Evolutionary conservation across 2,888 invertebrate species (phyloP).

Genomic region (Drosophila seclusa): DNA sequence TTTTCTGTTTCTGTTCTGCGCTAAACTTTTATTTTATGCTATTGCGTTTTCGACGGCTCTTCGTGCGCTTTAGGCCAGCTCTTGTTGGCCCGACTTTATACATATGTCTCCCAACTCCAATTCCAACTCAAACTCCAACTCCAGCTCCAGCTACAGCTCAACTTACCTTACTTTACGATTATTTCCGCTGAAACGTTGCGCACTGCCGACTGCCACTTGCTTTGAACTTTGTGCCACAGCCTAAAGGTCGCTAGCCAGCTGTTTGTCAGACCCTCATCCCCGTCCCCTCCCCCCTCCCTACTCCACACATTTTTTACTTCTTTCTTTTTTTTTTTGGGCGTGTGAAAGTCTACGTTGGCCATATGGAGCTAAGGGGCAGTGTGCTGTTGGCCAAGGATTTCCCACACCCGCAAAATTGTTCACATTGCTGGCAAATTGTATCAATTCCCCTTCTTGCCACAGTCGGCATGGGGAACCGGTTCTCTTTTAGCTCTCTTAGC

Average conservation of each 20-base stretch:
- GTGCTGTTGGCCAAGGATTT: conserved; percentile 31
- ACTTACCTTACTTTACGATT: conserved; percentile 76
- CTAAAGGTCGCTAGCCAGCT: conserved; percentile 22
- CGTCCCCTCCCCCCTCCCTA: fast-evolving
- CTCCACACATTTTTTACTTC: neutral
- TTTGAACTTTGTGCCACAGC: conserved; percentile 61
- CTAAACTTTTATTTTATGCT: conserved; percentile 73
- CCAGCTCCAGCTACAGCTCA: conserved; percentile 17
- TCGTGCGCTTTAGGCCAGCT: conserved; percentile 31
- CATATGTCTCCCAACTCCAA: conserved; percentile 11
- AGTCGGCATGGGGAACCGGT: conserved; percentile 55
- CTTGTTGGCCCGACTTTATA: neutral
- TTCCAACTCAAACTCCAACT: neutral
- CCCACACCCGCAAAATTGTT: conserved; percentile 59
- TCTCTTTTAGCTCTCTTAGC: conserved; percentile 20
- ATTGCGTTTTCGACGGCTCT: conserved; percentile 43
- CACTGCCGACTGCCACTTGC: conserved; percentile 64
- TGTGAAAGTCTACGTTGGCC: conserved; percentile 69
- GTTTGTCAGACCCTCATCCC: conserved; percentile 7
- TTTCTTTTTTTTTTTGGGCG: conserved; percentile 53
- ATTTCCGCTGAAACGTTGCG: conserved; percentile 77
- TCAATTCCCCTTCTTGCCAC: conserved; percentile 51
- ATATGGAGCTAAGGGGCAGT: conserved; percentile 38
- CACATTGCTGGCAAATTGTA: conserved; percentile 65
- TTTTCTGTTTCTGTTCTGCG: conserved; percentile 54